These are phyloP conservation scores for Protonemura montana DNA, from an alignment of 2,888 invertebrate genomes.

Conservation along the genomic window DNA sequence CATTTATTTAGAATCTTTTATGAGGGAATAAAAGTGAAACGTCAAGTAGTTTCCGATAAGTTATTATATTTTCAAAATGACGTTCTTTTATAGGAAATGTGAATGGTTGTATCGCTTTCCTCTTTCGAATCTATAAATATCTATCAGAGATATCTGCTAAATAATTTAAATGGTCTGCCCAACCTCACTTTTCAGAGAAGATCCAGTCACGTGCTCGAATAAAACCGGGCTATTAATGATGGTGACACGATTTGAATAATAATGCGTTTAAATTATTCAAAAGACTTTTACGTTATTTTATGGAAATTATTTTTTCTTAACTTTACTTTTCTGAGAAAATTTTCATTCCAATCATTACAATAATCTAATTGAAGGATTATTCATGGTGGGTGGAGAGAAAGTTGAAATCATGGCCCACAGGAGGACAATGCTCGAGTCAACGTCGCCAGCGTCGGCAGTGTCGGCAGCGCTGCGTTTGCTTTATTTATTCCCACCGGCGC, in stretches of 20 bases:
- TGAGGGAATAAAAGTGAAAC: conserved; percentile 30
- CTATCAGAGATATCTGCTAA: not conserved
- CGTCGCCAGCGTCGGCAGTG: not conserved
- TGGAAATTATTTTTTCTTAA: conserved; percentile 25
- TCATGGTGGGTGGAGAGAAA: conserved; percentile 21
- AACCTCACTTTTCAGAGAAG: not conserved
- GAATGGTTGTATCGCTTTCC: not conserved
- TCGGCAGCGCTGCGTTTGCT: not conserved
- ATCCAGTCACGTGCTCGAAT: not conserved
- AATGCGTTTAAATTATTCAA: conserved; percentile 7
- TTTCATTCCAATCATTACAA: conserved; percentile 17
- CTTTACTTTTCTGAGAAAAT: not conserved
- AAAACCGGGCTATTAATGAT: not conserved
- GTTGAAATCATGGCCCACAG: not conserved
- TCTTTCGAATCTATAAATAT: not conserved
- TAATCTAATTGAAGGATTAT: conserved; percentile 22
- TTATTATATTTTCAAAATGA: conserved; percentile 1
- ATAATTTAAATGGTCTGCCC: not conserved
- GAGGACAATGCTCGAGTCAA: conserved; percentile 4
- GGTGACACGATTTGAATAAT: not conserved
- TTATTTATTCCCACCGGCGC: conserved; percentile 30
- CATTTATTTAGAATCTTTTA: conserved; percentile 27
- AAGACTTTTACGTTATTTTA: conserved; percentile 12
- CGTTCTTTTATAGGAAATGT: not conserved
- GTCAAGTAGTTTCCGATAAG: conserved; percentile 15